These are phyloP conservation scores for Megalopta genalis DNA, from an alignment of 1,140 invertebrate species.

Conservation along the genomic window DNA sequence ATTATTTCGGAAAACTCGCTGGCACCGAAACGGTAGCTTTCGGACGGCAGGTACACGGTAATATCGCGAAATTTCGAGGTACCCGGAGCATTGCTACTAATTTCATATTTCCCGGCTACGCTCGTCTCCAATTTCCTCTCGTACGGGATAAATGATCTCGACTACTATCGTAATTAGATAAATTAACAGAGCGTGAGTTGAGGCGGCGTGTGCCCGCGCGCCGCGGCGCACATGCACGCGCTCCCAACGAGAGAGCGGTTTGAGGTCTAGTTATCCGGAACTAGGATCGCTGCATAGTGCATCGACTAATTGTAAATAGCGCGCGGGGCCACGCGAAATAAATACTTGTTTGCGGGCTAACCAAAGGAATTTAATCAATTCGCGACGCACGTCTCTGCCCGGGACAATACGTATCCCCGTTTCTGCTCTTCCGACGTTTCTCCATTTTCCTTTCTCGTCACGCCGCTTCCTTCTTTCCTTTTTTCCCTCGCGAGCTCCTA, in stretches of 20 bases:
- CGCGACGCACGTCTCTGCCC: background rate
- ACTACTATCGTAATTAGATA: constrained; percentile 62
- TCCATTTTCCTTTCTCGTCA: background rate
- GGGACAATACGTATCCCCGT: background rate
- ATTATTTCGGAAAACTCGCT: background rate
- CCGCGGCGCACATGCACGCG: constrained; percentile 8
- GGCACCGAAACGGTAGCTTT: background rate
- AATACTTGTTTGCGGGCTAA: constrained; percentile 26
- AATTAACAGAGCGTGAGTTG: constrained; percentile 62
- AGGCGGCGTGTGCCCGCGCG: constrained; percentile 36
- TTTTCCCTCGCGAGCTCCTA: too few relatives aligned
- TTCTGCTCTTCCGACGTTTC: background rate
- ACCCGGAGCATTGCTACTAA: constrained; percentile 61
- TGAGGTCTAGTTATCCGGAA: constrained; percentile 54
- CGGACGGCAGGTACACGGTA: constrained; percentile 13
- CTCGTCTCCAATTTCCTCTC: constrained; percentile 58
- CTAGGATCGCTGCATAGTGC: constrained; percentile 35
- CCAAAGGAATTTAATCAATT: constrained; percentile 22
- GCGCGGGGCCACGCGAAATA: constrained; percentile 34
- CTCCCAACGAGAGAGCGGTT: constrained; percentile 46
- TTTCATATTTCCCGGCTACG: constrained; percentile 51
- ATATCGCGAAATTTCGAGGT: constrained; percentile 50
- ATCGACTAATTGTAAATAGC: constrained; percentile 40
- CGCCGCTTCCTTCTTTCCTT: too few relatives aligned
- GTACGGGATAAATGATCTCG: constrained; percentile 57